Evolutionary conservation across 2,113 vertebrate species (phyloP), one percentile per base, ranked within the genome.

Genomic region (Heliornis fulica): DNA sequence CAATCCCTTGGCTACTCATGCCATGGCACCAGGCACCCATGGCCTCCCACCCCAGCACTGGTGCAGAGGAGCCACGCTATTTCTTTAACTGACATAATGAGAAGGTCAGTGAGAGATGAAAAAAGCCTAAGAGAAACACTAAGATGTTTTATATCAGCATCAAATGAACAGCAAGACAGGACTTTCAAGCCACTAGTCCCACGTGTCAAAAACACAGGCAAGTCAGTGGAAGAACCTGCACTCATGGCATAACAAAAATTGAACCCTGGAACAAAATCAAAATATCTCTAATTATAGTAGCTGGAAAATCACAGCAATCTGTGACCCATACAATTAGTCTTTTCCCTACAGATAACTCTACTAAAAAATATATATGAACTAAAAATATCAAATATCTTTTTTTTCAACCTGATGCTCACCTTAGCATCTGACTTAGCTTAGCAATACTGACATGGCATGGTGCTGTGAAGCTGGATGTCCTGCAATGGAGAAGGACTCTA

Each of bases 1-100:
- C 11, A 0, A 1, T 71, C 43, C 20, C 29, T 56, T 1, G 0
- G 20, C 32, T 59, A 22, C 10, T 17, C 0, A 0, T 75, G 46
- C 34, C 1, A 1, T 3, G 2, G n/a, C 25, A 45, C 17, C 1
- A 1, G 4, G 25, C 2, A 2, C 25, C 20, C 5, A 2, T 8
- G 5, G 12, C 40, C 18, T 64, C 40, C 28, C 2, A 1, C 51
- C 41, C 12, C 19, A 0, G 21, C 0, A 0, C 45, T 74, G 50
- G 53, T 2, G 1, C 1, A 0, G 36, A 84, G 46, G 3, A 83
- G 3, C 18, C 3, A 0, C 4, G 2, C 23, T 81, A 10, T 43
- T 78, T 87, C 46, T 66, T 84, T 36, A 71, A 26, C 15, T 78
- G 74, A 71, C 32, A 56, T n/a, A 78, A 48, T 0, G 2, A 81